These are phyloP conservation scores for Bovichtus diacanthus DNA, from an alignment of 2,797 vertebrate genomes.

Conservation along the genomic window DNA sequence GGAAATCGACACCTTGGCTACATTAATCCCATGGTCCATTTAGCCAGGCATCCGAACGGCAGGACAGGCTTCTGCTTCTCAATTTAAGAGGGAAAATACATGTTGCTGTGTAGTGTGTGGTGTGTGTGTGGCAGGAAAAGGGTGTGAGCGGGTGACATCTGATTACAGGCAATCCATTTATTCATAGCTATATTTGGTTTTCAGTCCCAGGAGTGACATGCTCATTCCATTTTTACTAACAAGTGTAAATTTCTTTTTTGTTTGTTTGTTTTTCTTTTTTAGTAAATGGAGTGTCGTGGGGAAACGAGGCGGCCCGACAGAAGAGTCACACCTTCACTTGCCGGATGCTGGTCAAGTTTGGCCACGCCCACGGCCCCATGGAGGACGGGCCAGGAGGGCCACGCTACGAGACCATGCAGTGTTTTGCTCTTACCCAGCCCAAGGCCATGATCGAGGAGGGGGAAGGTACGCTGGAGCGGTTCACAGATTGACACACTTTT, in stretches of 20 bases:
- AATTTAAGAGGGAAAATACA: conserved; percentile 67
- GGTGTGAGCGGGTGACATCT: conserved; percentile 54
- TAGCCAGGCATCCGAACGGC: conserved; percentile 70
- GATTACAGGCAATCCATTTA: conserved; percentile 46
- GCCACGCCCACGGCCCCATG: conserved; percentile 84
- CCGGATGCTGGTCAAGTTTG: conserved; percentile 94
- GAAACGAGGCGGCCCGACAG: conserved; percentile 91
- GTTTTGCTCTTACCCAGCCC: conserved; percentile 97
- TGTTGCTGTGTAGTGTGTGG: conserved; percentile 38
- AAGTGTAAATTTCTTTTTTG: conserved; percentile 27
- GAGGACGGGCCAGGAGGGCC: conserved; percentile 89
- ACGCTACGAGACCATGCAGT: conserved; percentile 98
- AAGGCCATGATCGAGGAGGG: conserved; percentile 98
- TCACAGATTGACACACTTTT: neutral
- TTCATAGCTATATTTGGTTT: conserved; percentile 27
- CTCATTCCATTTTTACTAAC: conserved; percentile 21
- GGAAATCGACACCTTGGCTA: conserved; percentile 83
- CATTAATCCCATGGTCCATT: conserved; percentile 86
- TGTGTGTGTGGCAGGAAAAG: conserved; percentile 42
- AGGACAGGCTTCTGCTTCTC: conserved; percentile 71
- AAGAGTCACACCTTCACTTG: conserved; percentile 99
- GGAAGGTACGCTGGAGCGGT: conserved; percentile 85
- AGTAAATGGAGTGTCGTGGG: conserved; percentile 95
- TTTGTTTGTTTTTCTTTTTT: conserved; percentile 16
- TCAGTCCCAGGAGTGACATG: conserved; percentile 15